Base-by-base conservation (phyloP, 2,888 invertebrate species). In the Plutella xylostella region DNA sequence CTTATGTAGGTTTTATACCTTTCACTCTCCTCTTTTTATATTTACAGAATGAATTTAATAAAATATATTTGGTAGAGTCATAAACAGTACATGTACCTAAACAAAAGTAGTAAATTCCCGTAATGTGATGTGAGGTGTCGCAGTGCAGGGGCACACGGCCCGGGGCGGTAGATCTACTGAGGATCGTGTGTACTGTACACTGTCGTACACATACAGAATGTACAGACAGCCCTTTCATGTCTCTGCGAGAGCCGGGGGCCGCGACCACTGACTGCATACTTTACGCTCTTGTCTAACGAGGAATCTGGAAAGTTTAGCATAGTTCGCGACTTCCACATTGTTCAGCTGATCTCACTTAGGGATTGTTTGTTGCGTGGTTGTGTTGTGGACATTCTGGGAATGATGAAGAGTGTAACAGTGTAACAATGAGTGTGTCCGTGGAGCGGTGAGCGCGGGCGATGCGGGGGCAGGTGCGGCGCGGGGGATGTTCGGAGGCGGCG, bases 401-500 rank as follows among this genome's bases (percentile, higher is more conserved):
- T n/a, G n/a, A n/a, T n/a, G n/a, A n/a, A n/a, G n/a, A n/a, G n/a
- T n/a, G n/a, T n/a, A n/a, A n/a, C n/a, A n/a, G 28, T 12, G 28
- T 28, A n/a, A n/a, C 28, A 3, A n/a, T 28, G 15, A 45, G 45
- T 45, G 38, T 43, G 18, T 48, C 51, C 48, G 49, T 55, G 55
- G 52, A 65, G 51, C 61, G 60, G 43, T 59, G 49, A 53, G 59
- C n/a, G n/a, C n/a, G 17, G 28, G 41, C 30, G 41, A 75, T 79
- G 82, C 66, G 69, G 53, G 70, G 67, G 58, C 68, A 57, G 60
- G 57, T 55, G 57, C 59, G 61, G 61, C 56, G 58, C 57, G 58
- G 58, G 48, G 57, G 56, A 44, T 75, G 76, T 47, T 74, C 72
- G 56, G 86, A 88, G 40, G 87, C 88, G 11, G 86, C 86, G 53